These are phyloP conservation scores for Drosophila miranda DNA, from an alignment of 1,140 invertebrate species.

Conservation along the genomic window DNA sequence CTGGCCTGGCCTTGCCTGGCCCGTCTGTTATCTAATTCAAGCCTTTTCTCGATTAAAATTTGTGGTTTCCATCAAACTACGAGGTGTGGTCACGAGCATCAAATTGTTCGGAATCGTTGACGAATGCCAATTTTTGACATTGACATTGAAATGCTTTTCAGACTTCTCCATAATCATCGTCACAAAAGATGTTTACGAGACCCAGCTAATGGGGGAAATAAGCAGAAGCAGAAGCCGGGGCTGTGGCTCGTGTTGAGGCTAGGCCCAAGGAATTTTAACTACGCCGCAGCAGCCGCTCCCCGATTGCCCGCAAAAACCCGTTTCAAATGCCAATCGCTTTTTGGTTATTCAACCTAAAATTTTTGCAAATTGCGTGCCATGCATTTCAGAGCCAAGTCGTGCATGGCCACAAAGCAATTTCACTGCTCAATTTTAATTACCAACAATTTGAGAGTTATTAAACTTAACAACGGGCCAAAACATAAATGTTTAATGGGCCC, in stretches of 20 bases:
- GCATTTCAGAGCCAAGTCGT: constrained; percentile 59
- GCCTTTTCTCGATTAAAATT: constrained; percentile 5
- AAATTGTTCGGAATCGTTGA: constrained; percentile 12
- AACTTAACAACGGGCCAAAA: constrained; percentile 59
- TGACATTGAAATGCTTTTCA: constrained; percentile 68
- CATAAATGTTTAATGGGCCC: constrained; percentile 57
- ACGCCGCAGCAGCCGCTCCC: constrained; percentile 55
- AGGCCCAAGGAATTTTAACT: constrained; percentile 48
- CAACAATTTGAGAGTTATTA: constrained; percentile 74
- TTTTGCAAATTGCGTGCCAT: constrained; percentile 67
- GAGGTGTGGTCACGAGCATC: constrained; percentile 19
- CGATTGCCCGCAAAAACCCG: constrained; percentile 37
- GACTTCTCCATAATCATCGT: constrained; percentile 5
- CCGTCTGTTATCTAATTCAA: constrained; percentile 34
- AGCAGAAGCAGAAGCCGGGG: constrained; percentile 3
- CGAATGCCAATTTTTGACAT: constrained; percentile 56
- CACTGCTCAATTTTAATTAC: constrained; percentile 62
- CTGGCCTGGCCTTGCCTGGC: constrained; percentile 10
- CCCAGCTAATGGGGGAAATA: constrained; percentile 34
- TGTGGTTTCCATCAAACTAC: not conserved
- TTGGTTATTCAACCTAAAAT: constrained; percentile 71
- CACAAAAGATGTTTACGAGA: constrained; percentile 11
- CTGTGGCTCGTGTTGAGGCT: constrained; percentile 9
- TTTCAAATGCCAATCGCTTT: constrained; percentile 47
- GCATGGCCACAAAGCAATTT: constrained; percentile 55